Evolutionary conservation across 2,113 vertebrate species (phyloP).

Genomic region (Poecile atricapillus): DNA sequence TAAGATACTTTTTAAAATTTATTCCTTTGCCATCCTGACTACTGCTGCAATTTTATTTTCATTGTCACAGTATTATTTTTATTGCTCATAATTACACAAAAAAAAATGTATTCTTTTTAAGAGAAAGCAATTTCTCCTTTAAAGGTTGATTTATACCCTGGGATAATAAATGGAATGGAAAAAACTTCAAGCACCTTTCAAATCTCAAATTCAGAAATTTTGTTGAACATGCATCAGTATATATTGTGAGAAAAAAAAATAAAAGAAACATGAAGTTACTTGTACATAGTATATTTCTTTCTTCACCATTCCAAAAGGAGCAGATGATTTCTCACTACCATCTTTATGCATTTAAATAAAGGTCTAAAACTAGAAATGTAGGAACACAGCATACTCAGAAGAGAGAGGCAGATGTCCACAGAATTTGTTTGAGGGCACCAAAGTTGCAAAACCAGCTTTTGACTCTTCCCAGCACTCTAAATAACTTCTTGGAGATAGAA

Average conservation of each 20-base stretch:
- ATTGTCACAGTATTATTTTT: background rate
- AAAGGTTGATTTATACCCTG: background rate
- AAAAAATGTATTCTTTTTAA: constrained; percentile 5
- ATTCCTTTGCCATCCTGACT: background rate
- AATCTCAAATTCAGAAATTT: background rate
- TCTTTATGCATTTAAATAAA: background rate
- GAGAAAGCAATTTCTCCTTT: background rate
- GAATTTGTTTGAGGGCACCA: background rate
- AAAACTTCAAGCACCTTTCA: background rate
- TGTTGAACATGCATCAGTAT: background rate
- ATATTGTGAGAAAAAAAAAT: background rate
- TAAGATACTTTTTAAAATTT: background rate
- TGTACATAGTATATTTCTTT: background rate
- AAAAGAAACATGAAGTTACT: background rate
- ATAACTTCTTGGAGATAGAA: background rate
- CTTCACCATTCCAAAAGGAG: background rate
- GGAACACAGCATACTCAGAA: background rate
- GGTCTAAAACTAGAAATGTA: background rate
- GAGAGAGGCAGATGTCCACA: background rate
- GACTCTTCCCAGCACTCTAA: background rate
- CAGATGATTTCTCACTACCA: background rate
- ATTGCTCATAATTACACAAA: constrained; percentile 26
- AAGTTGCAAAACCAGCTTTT: background rate
- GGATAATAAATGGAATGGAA: background rate
- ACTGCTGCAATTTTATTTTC: constrained; percentile 20